Evolutionary conservation across 2,888 invertebrate genomes (phyloP).

Genomic region (Brenthis hecate): DNA sequence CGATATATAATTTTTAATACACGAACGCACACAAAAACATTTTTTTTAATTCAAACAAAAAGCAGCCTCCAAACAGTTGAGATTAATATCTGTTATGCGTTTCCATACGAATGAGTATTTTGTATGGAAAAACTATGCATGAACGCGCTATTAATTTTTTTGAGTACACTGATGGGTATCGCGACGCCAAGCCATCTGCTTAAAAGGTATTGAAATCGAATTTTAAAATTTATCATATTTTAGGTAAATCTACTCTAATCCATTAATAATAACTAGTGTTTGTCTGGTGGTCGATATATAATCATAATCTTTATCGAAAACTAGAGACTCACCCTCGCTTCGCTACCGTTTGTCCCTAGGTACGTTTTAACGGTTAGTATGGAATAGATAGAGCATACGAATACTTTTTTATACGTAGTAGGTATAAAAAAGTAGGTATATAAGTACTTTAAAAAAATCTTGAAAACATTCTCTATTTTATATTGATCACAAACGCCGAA

Average conservation of each 20-base stretch:
- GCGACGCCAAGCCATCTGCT: constrained; percentile 37
- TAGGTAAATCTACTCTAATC: constrained; percentile 2
- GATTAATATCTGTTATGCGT: constrained; percentile 46
- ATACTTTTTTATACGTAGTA: too few species aligned
- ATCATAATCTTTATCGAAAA: not conserved
- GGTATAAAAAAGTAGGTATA: too few species aligned
- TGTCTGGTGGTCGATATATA: not conserved
- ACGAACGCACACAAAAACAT: constrained; percentile 33
- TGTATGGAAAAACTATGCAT: constrained; percentile 43
- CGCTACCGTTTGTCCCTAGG: too few species aligned
- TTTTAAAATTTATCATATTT: constrained; percentile 9
- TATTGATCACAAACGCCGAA: too few species aligned
- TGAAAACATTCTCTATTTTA: too few species aligned
- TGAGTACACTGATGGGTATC: constrained; percentile 39
- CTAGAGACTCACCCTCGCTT: too few species aligned
- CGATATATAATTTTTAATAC: constrained; percentile 37
- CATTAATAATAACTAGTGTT: not conserved
- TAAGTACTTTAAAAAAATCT: too few species aligned
- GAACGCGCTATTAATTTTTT: constrained; percentile 45
- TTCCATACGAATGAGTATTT: constrained; percentile 43
- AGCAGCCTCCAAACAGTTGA: constrained; percentile 38
- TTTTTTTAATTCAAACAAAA: constrained; percentile 40
- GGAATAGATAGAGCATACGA: too few species aligned
- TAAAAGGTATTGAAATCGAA: constrained; percentile 32
- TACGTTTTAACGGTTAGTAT: too few species aligned